Base-by-base conservation (phyloP, 2,797 vertebrate species). In the Loris lydekkerianus region DNA sequence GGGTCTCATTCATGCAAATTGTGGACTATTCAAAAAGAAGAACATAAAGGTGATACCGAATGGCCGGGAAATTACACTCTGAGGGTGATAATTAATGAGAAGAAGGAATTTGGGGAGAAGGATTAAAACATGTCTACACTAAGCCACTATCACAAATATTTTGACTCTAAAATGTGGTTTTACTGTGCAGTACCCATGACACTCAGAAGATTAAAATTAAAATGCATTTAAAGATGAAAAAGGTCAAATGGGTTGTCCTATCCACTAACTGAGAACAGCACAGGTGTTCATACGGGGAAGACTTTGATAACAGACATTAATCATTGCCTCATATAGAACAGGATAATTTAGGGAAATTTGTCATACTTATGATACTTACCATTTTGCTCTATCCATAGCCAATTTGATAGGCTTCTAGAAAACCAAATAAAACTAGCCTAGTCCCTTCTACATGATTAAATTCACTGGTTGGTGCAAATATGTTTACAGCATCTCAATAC, bases 1-100 rank as follows among this genome's bases (percentile, higher is more conserved):
- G 86, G 85, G 72, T 69, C 89, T 94, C 61, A 78, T 93, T 91
- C 65, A 88, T 72, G 67, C 80, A 97, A 86, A 96, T 27, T 84
- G 73, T 15, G 75, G 43, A 40, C 88, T 53, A 56, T 88, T 96
- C 69, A 61, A 61, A 95, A 92, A 60, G 72, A 93, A 94, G 72
- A 94, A 63, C 61, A 82, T 72, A 73, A 89, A 91, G 78, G 67
- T 91, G 78, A 91, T 43, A 58, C 5, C 7, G 46, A 93, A 29
- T 69, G 67, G 20, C 67, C 46, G 75, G 89, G n/a, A 93, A 91
- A 96, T 78, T 81, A 27, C 10, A 78, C 37, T 86, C 70, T 31
- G 67, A 94, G 43, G 29, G 10, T 60, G 5, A 27, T 37, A 95
- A 89, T 72, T 93, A 86, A 86, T 31, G 40, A 91, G 25, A 61